Evolutionary conservation across 2,797 vertebrate species (phyloP).

Genomic region (Salarias fasciatus): DNA sequence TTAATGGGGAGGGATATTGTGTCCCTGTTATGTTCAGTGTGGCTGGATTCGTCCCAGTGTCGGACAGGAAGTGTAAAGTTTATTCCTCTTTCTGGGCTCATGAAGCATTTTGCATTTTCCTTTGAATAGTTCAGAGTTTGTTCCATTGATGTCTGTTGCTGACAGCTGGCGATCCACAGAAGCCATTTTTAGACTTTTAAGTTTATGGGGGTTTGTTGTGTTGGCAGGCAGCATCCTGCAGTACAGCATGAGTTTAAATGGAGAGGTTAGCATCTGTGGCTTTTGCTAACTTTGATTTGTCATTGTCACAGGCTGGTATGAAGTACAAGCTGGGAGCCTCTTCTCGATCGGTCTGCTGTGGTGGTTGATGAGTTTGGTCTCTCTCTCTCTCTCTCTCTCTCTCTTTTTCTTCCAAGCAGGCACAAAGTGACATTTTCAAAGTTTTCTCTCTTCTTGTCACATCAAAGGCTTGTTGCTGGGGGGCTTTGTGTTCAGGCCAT

Average conservation of each 20-base stretch:
- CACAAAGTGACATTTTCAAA: slow-evolving; percentile 39
- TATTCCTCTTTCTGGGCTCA: background rate
- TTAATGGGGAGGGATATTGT: slow-evolving; percentile 16
- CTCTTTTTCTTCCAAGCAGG: slow-evolving; percentile 34
- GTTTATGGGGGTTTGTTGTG: slow-evolving; percentile 38
- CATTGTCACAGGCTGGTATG: slow-evolving; percentile 51
- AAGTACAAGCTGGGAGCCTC: slow-evolving; percentile 30
- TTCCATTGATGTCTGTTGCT: slow-evolving; percentile 36
- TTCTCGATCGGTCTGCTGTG: slow-evolving; percentile 22
- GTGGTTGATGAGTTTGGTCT: slow-evolving; percentile 51
- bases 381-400: too few species aligned
- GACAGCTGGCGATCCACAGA: slow-evolving; percentile 46
- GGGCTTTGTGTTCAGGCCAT: slow-evolving; percentile 55
- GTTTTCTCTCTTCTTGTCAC: slow-evolving; percentile 38
- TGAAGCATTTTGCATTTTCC: background rate
- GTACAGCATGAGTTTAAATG: slow-evolving; percentile 23
- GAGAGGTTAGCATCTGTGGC: slow-evolving; percentile 34
- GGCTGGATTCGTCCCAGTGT: slow-evolving; percentile 18
- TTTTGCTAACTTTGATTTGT: slow-evolving; percentile 63
- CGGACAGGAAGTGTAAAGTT: background rate
- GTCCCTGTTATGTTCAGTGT: slow-evolving; percentile 18
- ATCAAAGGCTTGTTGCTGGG: slow-evolving; percentile 48
- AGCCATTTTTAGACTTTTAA: slow-evolving; percentile 50
- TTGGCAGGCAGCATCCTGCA: slow-evolving; percentile 50
- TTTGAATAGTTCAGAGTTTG: slow-evolving; percentile 30